These are phyloP conservation scores for Rhinogobio ventralis DNA, from an alignment of 2,797 vertebrate genomes.

Conservation along the genomic window DNA sequence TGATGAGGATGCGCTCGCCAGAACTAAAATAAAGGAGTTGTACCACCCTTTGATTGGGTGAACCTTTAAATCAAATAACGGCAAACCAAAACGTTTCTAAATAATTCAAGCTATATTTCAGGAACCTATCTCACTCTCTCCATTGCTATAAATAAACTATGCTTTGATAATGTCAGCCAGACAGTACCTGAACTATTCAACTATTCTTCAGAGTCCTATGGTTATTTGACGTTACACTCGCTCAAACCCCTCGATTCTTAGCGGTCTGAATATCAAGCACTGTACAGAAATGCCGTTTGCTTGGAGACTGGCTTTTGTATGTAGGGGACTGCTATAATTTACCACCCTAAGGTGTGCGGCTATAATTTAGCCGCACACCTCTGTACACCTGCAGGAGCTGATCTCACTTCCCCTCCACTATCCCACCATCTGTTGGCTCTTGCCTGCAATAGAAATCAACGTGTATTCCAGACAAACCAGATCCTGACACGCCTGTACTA, in stretches of 20 bases:
- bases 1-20: background rate
- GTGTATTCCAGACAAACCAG: conserved; percentile 56
- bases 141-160: conserved; percentile 41
- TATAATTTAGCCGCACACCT: conserved; percentile 17
- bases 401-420: conserved; percentile 9
- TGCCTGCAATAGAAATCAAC: conserved; percentile 61
- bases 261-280: background rate
- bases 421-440: conserved; percentile 50
- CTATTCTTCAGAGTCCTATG: background rate
- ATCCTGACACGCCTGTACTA: conserved; percentile 73
- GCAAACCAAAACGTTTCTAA: conserved; percentile 31
- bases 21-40: background rate
- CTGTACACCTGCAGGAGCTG: background rate
- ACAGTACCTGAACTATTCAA: conserved; percentile 1
- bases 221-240: conserved; percentile 3
- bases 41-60: background rate
- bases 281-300: background rate
- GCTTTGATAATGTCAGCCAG: conserved; percentile 39
- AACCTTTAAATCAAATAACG: conserved; percentile 45
- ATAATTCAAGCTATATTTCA: conserved; percentile 30
- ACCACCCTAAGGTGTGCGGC: too few species aligned
- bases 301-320: background rate
- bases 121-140: conserved; percentile 1
- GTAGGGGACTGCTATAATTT: background rate
- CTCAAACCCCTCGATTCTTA: background rate